A percentile compares a stretch with the other conserved stretches of the same genome.
These are phyloP conservation scores for Hoplostethus mediterraneus DNA, from an alignment of 2,797 vertebrate species.

Conservation along the genomic window DNA sequence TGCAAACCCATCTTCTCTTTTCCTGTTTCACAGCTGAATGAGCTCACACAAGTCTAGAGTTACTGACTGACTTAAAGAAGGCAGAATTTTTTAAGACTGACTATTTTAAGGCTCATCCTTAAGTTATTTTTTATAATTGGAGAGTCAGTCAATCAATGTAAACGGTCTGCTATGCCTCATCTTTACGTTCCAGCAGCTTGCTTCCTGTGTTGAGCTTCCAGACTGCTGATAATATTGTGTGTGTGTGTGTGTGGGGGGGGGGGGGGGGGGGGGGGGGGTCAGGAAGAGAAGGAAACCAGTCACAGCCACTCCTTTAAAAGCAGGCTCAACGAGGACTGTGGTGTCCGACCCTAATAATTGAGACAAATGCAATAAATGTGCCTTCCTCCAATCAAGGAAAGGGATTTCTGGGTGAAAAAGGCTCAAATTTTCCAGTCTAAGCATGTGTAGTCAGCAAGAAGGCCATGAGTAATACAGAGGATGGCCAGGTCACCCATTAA, in stretches of 20 bases:
- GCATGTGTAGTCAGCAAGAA: constrained; percentile 43
- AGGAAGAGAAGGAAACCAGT: constrained; percentile 73
- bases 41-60: neutral
- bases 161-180: constrained; percentile 44
- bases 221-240: constrained; percentile 75
- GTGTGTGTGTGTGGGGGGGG: no score
- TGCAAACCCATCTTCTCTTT: neutral
- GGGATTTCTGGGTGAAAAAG: constrained; percentile 14
- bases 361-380: constrained; percentile 19
- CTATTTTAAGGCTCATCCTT: neutral
- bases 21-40: constrained; percentile 11
- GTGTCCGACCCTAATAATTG: neutral
- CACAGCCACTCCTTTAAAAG: constrained; percentile 70
- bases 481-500: constrained; percentile 32
- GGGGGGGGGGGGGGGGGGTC: constrained; percentile 12
- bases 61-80: neutral
- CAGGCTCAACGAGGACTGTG: constrained; percentile 60
- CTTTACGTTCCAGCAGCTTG: constrained; percentile 50
- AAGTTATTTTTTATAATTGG: constrained; percentile 19
- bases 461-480: constrained; percentile 28
- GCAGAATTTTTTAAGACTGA: neutral
- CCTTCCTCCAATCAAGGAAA: constrained; percentile 16
- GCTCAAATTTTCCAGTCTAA: constrained; percentile 25
- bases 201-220: constrained; percentile 74
- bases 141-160: neutral